phyloP scores from a whole-genome alignment of 2,888 invertebrate species.

The Synanthedon vespiformis region DNA sequence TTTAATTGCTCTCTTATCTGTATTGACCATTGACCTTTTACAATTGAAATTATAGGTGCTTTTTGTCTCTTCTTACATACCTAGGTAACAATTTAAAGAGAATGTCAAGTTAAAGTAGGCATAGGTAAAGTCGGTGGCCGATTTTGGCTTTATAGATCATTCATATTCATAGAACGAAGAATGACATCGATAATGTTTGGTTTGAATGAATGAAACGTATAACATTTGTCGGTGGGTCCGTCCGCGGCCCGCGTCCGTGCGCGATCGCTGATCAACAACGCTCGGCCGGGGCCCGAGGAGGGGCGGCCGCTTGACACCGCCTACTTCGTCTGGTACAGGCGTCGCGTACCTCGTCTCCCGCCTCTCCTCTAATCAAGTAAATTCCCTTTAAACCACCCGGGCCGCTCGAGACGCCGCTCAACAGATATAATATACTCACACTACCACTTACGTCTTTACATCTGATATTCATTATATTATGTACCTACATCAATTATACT shows the following conservation, averaged over 20 bases:
- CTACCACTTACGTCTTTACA: no score
- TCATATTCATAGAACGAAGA: no score
- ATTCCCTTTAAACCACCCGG: not conserved
- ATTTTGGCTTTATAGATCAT: constrained; percentile 17
- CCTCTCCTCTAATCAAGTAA: constrained; percentile 7
- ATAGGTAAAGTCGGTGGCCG: constrained; percentile 42
- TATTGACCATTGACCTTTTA: no score
- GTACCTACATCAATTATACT: no score
- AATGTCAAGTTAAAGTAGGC: constrained; percentile 10
- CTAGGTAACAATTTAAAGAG: no score
- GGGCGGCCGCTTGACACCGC: constrained; percentile 67
- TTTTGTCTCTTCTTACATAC: no score
- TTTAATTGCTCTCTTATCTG: no score
- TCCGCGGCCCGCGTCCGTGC: constrained; percentile 54
- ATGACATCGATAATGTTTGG: no score
- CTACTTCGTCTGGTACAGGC: constrained; percentile 69
- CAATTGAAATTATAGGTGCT: no score
- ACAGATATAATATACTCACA: no score
- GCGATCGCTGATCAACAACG: constrained; percentile 39
- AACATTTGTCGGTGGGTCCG: constrained; percentile 54
- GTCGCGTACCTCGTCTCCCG: constrained; percentile 64
- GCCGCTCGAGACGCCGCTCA: no score
- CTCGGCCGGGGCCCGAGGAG: constrained; percentile 54
- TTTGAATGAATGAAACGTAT: constrained; percentile 34
- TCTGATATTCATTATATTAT: no score